Percentiles rank a stretch among this genome's conserved stretches.
These are phyloP conservation scores for Petrophora chlorosata DNA, from an alignment of 2,888 invertebrate species.

Conservation along the genomic window DNA sequence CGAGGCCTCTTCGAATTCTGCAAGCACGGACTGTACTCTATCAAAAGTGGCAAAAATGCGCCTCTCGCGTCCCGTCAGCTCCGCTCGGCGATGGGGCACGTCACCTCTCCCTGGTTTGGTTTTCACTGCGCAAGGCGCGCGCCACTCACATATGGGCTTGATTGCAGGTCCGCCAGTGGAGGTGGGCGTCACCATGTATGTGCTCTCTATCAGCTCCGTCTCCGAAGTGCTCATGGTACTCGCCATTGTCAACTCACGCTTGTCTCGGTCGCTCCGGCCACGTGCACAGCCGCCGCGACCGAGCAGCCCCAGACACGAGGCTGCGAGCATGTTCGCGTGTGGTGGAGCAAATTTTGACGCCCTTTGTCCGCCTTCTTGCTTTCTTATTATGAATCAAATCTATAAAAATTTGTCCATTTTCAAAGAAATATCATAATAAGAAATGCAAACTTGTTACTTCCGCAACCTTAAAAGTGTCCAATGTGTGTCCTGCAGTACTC, in stretches of 20 bases:
- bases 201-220: conserved; percentile 98
- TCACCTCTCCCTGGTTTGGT: conserved; percentile 73
- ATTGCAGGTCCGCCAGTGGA: conserved; percentile 98
- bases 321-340: conserved; percentile 82
- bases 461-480: conserved; percentile 64
- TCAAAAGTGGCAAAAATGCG: conserved; percentile 44
- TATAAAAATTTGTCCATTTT: conserved; percentile 37
- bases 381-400: conserved; percentile 75
- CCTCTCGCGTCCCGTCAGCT: conserved; percentile 49
- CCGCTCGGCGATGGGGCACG: conserved; percentile 68
- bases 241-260: conserved; percentile 79
- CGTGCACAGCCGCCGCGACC: conserved; percentile 69
- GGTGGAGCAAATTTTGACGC: conserved; percentile 76
- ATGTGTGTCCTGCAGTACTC: conserved; percentile 79
- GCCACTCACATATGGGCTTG: conserved; percentile 80
- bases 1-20: conserved; percentile 27
- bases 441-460: conserved; percentile 67
- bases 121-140: conserved; percentile 68
- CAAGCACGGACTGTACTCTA: conserved; percentile 6
- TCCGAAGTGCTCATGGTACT: conserved; percentile 99
- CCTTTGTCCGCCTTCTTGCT: conserved; percentile 77
- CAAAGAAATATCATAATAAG: conserved; percentile 70
- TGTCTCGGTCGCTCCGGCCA: conserved; percentile 71
- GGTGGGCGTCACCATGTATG: conserved; percentile 99
- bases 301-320: conserved; percentile 83